Base-by-base conservation (phyloP, 1,140 invertebrate genomes). In the Caerostris darwini region DNA sequence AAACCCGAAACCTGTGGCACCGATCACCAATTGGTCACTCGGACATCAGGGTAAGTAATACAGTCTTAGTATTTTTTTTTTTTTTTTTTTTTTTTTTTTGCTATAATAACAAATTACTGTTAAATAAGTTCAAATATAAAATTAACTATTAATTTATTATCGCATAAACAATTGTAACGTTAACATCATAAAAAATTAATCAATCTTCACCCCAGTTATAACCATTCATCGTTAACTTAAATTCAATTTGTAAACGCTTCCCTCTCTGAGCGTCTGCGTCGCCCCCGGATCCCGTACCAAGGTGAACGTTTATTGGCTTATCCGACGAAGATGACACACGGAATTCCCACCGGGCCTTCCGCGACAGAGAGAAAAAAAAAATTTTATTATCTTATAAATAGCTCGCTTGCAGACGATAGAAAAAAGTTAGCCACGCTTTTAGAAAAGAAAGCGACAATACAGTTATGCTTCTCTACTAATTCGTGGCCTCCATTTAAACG, bases 301-400 rank as follows among this genome's bases (percentile, higher is more conserved):
- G 82, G 82, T 57, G 82, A 83, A 56, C 82, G 82, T 19, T 83
- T 83, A 83, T 83, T 83, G 82, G 82, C 82, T 83, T 83, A 83
- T 58, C 82, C 54, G 54, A 58, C n/a, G 54, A 19, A 83, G 56
- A 83, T 83, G 82, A 83, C 82, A 83, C 82, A 83, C 14, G 14
- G 54, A 58, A 56, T 83, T 58, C 82, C 82, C 82, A 83, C 56
- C 50, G 82, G 82, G 82, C 14, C 17, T 57, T 58, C 53, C n/a
- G 12, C 14, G n/a, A 53, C 82, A 19, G 56, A 14, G 34, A 34
- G 34, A 34, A 34, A 34, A 34, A 58, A 58, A 57, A 57, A 17
- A 53, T 58, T 83, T 83, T 83, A 83, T 83, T 83, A 83, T 58
- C 82, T 83, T 57, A 83, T 83, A 56, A 57, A 83, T 57, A 57